phyloP scores from a whole-genome alignment of 2,797 vertebrate genomes.

The Artibeus jamaicensis region DNA sequence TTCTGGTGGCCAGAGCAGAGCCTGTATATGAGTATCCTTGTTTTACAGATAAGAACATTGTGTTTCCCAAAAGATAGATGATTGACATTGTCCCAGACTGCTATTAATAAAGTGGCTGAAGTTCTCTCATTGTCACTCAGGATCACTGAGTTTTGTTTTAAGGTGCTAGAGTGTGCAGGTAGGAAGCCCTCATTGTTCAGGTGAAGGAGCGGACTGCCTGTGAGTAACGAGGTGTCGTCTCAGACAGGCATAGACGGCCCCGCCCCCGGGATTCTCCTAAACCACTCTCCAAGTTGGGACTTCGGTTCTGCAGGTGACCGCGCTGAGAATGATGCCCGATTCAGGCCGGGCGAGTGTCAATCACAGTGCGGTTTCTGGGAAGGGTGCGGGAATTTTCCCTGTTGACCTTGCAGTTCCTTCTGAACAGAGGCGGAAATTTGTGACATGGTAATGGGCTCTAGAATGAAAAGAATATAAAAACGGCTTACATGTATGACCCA shows the following conservation, averaged over 20 bases:
- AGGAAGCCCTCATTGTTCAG: neutral
- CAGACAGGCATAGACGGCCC: neutral
- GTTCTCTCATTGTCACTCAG: neutral
- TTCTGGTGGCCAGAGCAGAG: neutral
- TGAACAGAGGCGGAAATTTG: neutral
- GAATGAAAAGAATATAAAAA: neutral
- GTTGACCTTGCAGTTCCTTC: neutral
- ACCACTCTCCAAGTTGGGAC: neutral
- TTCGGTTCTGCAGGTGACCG: neutral
- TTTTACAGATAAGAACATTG: neutral
- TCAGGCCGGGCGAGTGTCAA: neutral
- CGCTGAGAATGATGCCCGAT: neutral
- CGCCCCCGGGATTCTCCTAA: neutral
- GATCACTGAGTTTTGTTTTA: neutral
- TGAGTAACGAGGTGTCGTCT: neutral
- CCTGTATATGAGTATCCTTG: neutral
- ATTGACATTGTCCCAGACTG: neutral
- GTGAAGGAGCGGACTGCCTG: neutral
- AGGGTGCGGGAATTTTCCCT: neutral
- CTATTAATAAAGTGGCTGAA: neutral
- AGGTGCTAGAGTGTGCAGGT: neutral
- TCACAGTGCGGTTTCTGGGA: neutral
- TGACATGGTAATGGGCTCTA: neutral
- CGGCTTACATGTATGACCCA: neutral
- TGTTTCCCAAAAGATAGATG: neutral